Evolutionary conservation across 1,140 invertebrate genomes (phyloP), one percentile per base, ranked within the genome.

Genomic region (Lineus longissimus): DNA sequence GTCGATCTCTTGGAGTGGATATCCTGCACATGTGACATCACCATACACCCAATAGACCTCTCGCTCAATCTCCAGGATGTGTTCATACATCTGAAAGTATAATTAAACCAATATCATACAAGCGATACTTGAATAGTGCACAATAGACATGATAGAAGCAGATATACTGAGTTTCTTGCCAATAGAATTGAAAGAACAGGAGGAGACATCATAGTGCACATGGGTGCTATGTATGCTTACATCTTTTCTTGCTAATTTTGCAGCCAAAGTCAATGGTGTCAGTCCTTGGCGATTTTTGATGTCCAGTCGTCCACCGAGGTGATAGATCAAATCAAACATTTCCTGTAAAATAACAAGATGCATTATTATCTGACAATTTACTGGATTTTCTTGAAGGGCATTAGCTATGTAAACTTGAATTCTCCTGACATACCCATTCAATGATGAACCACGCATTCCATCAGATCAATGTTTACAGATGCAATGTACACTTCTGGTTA

Each of bases 1-100:
- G 77, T 99, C 97, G 23, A 98, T 91, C 81, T 94, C 90, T 0
- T 90, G 89, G n/a, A 99, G 78, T 0, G 96, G 95, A 83, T 98
- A 98, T 0, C 94, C 95, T 0, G 94, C 94, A 80, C 95, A 98
- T 0, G 93, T 96, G 7, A 97, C 95, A 72, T 93, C 93, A 0
- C 92, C 83, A 66, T 80, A 85, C 19, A 79, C 75, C 95, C 96
- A 97, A 76, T 96, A 96, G 59, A 97, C 94, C 83, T 97, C 93
- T 56, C 95, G 82, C 73, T 95, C 91, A 55, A 96, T 90, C 80
- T 96, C 95, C 68, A 97, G 82, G 70, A 97, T 96, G 73, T 97
- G 94, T 73, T 95, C 94, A 79, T 96, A 97, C 84, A 97, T 91
- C 77, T 83, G 57, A n/a, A 62, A 61, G 55, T 45, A 68, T 36